Evolutionary conservation across 2,113 vertebrate species (phyloP).

Genomic region (Sander lucioperca): DNA sequence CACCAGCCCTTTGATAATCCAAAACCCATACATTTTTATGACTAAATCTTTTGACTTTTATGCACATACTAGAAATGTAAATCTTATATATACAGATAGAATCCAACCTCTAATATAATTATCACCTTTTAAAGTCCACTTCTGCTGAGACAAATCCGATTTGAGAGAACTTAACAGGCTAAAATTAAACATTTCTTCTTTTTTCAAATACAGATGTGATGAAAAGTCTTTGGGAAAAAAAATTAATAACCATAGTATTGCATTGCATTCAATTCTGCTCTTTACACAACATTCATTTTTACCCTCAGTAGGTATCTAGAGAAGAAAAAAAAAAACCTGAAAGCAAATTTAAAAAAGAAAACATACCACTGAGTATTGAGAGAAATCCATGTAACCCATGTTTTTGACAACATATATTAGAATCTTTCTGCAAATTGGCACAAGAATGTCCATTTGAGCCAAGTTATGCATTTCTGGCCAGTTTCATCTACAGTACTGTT

Average conservation of each 20-base stretch:
- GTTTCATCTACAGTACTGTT: neutral
- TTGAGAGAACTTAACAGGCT: conserved; percentile 28
- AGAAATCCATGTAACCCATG: neutral
- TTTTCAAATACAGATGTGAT: conserved; percentile 20
- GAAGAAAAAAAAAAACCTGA: conserved; percentile 12
- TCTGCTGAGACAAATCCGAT: conserved; percentile 29
- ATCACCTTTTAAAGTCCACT: conserved; percentile 31
- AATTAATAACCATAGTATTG: conserved; percentile 58
- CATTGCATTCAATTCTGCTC: conserved; percentile 50
- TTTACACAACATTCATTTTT: conserved; percentile 62
- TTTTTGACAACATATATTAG: conserved; percentile 3
- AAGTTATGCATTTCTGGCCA: conserved; percentile 7
- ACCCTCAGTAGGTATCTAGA: conserved; percentile 34
- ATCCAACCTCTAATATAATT: conserved; percentile 53
- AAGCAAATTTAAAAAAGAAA: neutral
- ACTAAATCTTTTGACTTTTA: conserved; percentile 51
- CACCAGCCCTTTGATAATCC: conserved; percentile 78
- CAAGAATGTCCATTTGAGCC: conserved; percentile 18
- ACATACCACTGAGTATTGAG: conserved; percentile 10
- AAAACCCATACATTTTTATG: conserved; percentile 46
- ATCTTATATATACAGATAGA: conserved; percentile 65
- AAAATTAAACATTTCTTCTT: neutral
- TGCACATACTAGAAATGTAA: conserved; percentile 66
- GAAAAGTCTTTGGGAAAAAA: conserved; percentile 71
- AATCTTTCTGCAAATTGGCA: conserved; percentile 31